A percentile compares a stretch with the other conserved stretches of the same genome.
These are phyloP conservation scores for Synergus itoensis DNA, from an alignment of 2,888 invertebrate genomes.

Conservation along the genomic window DNA sequence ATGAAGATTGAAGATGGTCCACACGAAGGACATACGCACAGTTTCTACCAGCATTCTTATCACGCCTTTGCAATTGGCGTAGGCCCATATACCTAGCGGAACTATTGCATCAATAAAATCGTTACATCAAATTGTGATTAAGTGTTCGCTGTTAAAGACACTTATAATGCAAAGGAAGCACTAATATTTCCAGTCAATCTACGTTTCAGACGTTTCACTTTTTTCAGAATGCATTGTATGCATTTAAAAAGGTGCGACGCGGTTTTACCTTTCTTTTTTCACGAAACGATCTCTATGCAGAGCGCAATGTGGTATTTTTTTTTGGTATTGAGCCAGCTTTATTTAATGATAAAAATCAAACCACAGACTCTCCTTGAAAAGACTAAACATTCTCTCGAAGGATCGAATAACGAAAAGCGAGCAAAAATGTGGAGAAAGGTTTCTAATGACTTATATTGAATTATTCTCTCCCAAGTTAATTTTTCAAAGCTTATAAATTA, in stretches of 20 bases:
- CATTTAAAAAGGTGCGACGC: not conserved
- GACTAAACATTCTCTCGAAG: conserved; percentile 1
- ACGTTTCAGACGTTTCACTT: too few relatives aligned
- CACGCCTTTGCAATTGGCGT: conserved; percentile 18
- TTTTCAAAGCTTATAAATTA: too few relatives aligned
- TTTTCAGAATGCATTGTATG: not conserved
- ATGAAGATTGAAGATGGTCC: conserved; percentile 17
- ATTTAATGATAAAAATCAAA: not conserved
- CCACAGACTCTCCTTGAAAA: conserved; percentile 18
- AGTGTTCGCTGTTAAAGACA: conserved; percentile 21
- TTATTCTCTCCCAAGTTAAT: too few relatives aligned
- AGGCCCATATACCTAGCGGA: conserved; percentile 37
- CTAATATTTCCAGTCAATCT: not conserved
- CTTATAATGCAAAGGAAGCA: too few relatives aligned
- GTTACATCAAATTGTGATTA: conserved; percentile 22
- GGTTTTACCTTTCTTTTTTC: not conserved
- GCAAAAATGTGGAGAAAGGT: not conserved
- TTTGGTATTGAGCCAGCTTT: too few relatives aligned
- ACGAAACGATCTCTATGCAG: too few relatives aligned
- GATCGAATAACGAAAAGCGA: not conserved
- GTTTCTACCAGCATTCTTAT: conserved; percentile 23
- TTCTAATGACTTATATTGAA: not conserved
- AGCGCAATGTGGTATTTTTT: too few relatives aligned
- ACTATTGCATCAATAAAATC: conserved; percentile 33
- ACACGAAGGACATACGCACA: conserved; percentile 9